Percentiles rank a stretch among this genome's conserved stretches.
Conservation (phyloP, 2,888 invertebrate genomes). For the Eupithecia inturbata region DNA sequence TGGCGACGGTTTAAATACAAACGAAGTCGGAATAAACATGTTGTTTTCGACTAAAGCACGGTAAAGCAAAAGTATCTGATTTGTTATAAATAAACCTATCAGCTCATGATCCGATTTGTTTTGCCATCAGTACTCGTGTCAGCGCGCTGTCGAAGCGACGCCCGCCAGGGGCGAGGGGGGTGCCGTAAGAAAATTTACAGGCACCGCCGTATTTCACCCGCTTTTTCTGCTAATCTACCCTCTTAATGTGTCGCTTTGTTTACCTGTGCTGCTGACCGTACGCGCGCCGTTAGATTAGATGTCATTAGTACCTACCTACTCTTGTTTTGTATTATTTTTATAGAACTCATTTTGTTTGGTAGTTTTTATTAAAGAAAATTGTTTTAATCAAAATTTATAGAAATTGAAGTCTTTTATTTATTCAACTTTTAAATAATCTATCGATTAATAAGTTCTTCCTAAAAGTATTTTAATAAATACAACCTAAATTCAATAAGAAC, state of each 20-base stretch:
- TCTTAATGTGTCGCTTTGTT: constrained; percentile 82
- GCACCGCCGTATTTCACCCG: constrained; percentile 81
- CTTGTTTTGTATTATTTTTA: constrained; percentile 10
- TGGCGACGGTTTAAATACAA: not conserved
- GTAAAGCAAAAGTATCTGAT: not conserved
- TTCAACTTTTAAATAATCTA: not conserved
- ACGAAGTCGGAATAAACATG: not conserved
- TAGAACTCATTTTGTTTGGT: not conserved
- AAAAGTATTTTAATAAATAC: not conserved
- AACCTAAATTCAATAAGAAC: not conserved
- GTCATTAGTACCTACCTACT: constrained; percentile 35
- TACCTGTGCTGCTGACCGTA: constrained; percentile 83
- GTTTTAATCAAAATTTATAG: too few relatives aligned
- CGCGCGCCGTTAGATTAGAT: constrained; percentile 56
- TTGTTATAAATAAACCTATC: not conserved
- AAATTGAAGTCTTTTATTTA: not conserved
- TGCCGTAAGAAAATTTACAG: constrained; percentile 82
- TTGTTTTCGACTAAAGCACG: not conserved
- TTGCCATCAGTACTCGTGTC: constrained; percentile 69
- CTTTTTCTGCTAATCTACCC: constrained; percentile 82
- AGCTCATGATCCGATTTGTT: constrained; percentile 36
- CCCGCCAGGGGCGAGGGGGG: constrained; percentile 77
- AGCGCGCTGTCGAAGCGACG: constrained; percentile 77
- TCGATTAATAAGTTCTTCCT: not conserved
- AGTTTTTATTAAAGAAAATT: not conserved